Evolutionary conservation across 2,113 vertebrate genomes (phyloP).

Genomic region (Cepphus grylle): DNA sequence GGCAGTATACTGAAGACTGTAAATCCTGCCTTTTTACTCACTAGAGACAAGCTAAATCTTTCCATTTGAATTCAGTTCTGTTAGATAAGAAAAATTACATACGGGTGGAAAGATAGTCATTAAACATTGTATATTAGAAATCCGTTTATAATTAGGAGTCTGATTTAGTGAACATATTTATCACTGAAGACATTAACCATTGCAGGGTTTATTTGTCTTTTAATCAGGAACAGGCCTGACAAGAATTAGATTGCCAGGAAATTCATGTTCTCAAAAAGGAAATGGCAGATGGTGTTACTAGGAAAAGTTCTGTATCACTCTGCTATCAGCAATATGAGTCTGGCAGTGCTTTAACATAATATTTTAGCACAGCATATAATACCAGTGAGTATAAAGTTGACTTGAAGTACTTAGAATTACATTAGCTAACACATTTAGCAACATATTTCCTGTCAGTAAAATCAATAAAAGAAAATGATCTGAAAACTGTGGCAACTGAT

Average conservation of each 20-base stretch:
- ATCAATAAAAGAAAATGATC: not conserved
- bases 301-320: conserved; percentile 3
- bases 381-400: not conserved
- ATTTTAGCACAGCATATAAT: not conserved
- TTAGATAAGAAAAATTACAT: conserved; percentile 35
- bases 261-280: not conserved
- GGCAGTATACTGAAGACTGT: not conserved
- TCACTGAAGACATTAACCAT: conserved; percentile 1
- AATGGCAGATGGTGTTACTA: conserved; percentile 26
- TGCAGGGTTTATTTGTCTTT: conserved; percentile 14
- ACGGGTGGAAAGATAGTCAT: not conserved
- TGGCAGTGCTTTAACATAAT: not conserved
- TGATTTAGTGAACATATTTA: conserved; percentile 6
- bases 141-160: not conserved
- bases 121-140: conserved; percentile 21
- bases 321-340: not conserved
- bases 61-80: conserved; percentile 9
- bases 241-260: conserved; percentile 14
- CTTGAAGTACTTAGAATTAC: not conserved
- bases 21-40: conserved; percentile 23
- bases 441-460: not conserved
- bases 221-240: conserved; percentile 1
- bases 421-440: not conserved
- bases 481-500: not conserved
- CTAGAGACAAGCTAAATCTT: conserved; percentile 14